Conservation (phyloP, 2,797 vertebrate species). For the Linurgus olivaceus region DNA sequence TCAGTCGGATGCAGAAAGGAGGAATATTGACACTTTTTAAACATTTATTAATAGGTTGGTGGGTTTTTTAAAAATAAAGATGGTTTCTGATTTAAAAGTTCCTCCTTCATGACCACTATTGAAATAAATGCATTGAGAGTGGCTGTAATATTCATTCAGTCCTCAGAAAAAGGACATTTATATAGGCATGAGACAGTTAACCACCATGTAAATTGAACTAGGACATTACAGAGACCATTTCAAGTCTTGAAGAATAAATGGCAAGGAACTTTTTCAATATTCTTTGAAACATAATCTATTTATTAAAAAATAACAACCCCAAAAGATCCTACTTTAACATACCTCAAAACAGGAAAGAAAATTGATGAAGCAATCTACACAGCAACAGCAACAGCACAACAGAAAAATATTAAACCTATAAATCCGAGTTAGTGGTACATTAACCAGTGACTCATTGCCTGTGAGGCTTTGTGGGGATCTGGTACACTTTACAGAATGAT, state of each 20-base stretch:
- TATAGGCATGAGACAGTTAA: neutral
- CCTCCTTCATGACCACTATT: neutral
- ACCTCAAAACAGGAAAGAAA: neutral
- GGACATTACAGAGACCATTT: neutral
- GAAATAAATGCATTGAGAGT: neutral
- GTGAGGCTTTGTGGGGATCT: neutral
- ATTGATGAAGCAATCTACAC: neutral
- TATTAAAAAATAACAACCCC: neutral
- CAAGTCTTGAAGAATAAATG: neutral
- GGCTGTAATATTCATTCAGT: neutral
- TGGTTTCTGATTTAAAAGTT: neutral
- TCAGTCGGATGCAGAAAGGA: neutral
- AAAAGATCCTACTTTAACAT: neutral
- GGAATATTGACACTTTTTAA: neutral
- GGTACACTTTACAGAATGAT: neutral
- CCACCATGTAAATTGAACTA: neutral
- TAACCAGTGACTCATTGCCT: neutral
- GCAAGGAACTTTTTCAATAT: neutral
- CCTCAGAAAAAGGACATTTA: neutral
- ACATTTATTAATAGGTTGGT: neutral
- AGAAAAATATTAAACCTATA: conserved; percentile 46
- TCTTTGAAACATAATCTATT: neutral
- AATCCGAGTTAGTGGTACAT: conserved; percentile 23
- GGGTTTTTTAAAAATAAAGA: neutral
- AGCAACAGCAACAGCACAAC: neutral